Base-by-base conservation (phyloP, 2,113 vertebrate species). In the Campylorhamphus procurvoides region DNA sequence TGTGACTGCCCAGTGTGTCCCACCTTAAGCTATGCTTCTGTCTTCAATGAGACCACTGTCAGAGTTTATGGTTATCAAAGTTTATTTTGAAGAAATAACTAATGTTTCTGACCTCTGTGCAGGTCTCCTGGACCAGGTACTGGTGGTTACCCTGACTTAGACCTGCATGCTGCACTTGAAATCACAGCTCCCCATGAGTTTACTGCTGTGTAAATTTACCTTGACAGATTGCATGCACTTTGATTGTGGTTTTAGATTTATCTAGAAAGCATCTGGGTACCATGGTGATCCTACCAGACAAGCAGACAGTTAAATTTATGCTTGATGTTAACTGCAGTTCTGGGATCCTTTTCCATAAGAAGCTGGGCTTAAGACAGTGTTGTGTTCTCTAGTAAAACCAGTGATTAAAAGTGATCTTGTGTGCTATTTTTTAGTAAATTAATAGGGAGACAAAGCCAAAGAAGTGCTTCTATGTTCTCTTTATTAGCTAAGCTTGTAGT, bases 191-290 rank as follows among this genome's bases (percentile, higher is more conserved):
- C 28, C 60, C 53, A 24, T 3, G 25, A 73, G 15, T 84, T 73
- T 53, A 35, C 27, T n/a, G 20, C n/a, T 44, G 74, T 62, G 90
- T 55, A 91, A 83, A 73, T 92, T 82, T 85, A 56, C 81, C 50
- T 69, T 87, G 75, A 71, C 42, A 89, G 81, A 85, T 84, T 89
- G 63, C 28, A 2, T 50, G 17, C 18, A 5, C 55, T 91, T 59
- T 83, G 84, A 29, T 69, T 44, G 18, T 87, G 69, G 69, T 91
- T 94, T 93, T 19, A 6, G 89, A 47, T 82, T 85, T 94, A 74
- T 66, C 71, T 95, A 7, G 79, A 69, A 88, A 93, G 81, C 89
- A 67, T 90, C 88, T 87, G 90, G 82, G 55, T 85, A 7, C 94
- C 63, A 90, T 96, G 74, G 87, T 93, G 87, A 93, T 76, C 50